Evolutionary conservation across 2,113 vertebrate species (phyloP), one percentile per base, ranked within the genome.

Genomic region (Equus quagga): DNA sequence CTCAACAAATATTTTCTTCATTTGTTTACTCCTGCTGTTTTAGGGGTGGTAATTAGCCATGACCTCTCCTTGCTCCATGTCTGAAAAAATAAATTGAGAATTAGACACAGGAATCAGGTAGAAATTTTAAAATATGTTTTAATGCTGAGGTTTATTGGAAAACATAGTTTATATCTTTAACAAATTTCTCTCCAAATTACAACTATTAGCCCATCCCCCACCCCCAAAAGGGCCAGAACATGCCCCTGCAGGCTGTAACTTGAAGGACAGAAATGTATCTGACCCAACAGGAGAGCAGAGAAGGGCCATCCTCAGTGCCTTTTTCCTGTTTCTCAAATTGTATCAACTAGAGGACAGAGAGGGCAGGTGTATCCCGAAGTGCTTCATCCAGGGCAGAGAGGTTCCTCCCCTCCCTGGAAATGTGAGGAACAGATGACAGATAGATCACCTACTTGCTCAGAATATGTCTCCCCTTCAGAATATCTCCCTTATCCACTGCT

Each of bases 321-420:
- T 33, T 56, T 91, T 49, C 49, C n/a, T 87, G 76, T 94, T 87
- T 67, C 7, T 62, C 21, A 46, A 75, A 14, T 82, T n/a, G 24
- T 28, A 18, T 24, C 70, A 73, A 51, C 69, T 15, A 49, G 8
- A 33, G 62, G 54, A 54, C 15, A 23, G 23, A 62, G 3, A 62
- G 21, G 28, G 23, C 4, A 13, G 69, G 51, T 23, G 9, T 51
- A n/a, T 19, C 2, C 23, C n/a, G 24, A 33, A 26, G 44, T 6
- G 31, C 12, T 41, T 62, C 31, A 6, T 36, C 6, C 7, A 21
- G 24, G 26, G 5, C 6, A 70, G 44, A 21, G 76, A 83, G 1
- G 31, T 76, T 76, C 24, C 44, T 36, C 23, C 19, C 2, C n/a
- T 62, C 18, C 41, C 12, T 7, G 4, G 5, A 60, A 73, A 65